Percentiles rank a stretch among this genome's conserved stretches.
Conservation (phyloP, 2,888 invertebrate species). For the Agrypnus murinus region DNA sequence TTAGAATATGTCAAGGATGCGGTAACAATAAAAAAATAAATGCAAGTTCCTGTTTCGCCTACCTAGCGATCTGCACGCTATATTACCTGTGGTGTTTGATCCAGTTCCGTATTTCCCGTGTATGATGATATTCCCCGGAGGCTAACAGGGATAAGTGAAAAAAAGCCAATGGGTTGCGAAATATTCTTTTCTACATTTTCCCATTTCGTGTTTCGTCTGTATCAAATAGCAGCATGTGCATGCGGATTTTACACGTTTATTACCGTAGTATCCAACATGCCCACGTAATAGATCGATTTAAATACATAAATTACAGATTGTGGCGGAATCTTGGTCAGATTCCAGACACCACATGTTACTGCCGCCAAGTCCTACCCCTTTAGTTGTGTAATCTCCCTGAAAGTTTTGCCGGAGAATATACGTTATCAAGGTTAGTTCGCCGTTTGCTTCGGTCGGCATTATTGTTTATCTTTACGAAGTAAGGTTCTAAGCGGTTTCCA, state of each 20-base stretch:
- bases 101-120: constrained; percentile 37
- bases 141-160: constrained; percentile 37
- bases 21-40: constrained; percentile 24
- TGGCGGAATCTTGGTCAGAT: constrained; percentile 49
- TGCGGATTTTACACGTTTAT: constrained; percentile 34
- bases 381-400: constrained; percentile 38
- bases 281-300: constrained; percentile 43
- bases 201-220: constrained; percentile 7
- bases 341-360: constrained; percentile 49
- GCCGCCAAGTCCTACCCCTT: constrained; percentile 42
- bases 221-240: constrained; percentile 29
- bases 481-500: constrained; percentile 24
- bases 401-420: constrained; percentile 39
- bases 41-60: constrained; percentile 34
- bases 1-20: neutral
- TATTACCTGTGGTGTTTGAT: constrained; percentile 40
- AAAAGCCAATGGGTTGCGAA: constrained; percentile 41
- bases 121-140: constrained; percentile 41
- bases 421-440: constrained; percentile 41
- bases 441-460: constrained; percentile 28
- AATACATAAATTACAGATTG: constrained; percentile 49
- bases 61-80: constrained; percentile 17
- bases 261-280: constrained; percentile 33
- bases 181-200: constrained; percentile 35
- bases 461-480: constrained; percentile 40